These are phyloP conservation scores for Nasonia giraulti DNA, from an alignment of 1,140 invertebrate species.

Conservation along the genomic window DNA sequence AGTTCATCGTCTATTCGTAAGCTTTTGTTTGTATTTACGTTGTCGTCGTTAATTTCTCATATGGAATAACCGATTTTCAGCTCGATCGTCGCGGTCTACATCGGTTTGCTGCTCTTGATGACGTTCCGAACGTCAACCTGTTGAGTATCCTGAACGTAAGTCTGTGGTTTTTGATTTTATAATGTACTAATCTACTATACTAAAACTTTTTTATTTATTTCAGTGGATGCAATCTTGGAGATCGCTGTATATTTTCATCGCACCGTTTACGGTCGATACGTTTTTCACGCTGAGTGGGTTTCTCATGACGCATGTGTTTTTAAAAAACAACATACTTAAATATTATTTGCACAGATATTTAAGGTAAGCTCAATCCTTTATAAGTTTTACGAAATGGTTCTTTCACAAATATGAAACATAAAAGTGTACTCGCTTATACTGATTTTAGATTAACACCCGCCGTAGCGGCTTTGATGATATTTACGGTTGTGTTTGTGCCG, in stretches of 20 bases:
- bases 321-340: background rate
- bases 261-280: conserved; percentile 74
- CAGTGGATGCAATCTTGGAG: conserved; percentile 65
- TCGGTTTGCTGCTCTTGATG: conserved; percentile 18
- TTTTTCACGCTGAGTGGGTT: conserved; percentile 74
- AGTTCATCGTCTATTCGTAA: background rate
- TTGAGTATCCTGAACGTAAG: too few relatives aligned
- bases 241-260: conserved; percentile 65
- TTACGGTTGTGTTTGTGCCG: conserved; percentile 66
- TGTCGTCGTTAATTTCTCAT: too few relatives aligned
- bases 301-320: too few relatives aligned
- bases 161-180: background rate
- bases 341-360: background rate
- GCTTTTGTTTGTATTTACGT: background rate
- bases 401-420: background rate
- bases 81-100: background rate
- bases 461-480: conserved; percentile 66
- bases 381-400: background rate
- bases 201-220: conserved; percentile 33
- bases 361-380: background rate
- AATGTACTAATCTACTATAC: too few relatives aligned
- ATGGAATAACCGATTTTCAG: background rate
- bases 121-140: too few relatives aligned
- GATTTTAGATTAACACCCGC: conserved; percentile 70
- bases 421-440: too few relatives aligned